These are phyloP conservation scores for Nansenia antarctica DNA, from an alignment of 2,113 vertebrate species.

Conservation along the genomic window DNA sequence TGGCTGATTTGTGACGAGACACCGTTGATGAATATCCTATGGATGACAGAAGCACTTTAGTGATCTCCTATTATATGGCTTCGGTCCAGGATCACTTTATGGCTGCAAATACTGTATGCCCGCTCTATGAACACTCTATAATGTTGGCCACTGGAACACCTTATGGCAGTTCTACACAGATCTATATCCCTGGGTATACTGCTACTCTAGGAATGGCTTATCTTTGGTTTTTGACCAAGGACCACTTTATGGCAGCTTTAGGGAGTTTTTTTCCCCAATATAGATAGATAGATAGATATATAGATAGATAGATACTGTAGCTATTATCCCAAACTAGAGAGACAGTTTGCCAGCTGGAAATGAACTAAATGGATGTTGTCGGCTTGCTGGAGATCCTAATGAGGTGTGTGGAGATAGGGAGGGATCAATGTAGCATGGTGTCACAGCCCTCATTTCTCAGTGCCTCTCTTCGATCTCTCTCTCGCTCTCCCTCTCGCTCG, in stretches of 20 bases:
- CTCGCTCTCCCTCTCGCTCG: neutral
- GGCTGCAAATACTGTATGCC: neutral
- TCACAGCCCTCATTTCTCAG: neutral
- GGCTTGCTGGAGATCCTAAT: neutral
- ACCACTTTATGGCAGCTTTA: slow-evolving; percentile 33
- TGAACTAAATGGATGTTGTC: neutral
- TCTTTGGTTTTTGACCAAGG: neutral
- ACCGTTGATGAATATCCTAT: no score
- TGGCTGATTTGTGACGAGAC: neutral
- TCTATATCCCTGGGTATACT: no score
- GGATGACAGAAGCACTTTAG: neutral
- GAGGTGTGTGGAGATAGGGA: slow-evolving; percentile 6
- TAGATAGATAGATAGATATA: no score
- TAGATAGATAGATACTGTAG: no score
- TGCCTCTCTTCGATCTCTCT: neutral
- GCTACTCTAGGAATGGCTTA: no score
- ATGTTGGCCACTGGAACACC: no score
- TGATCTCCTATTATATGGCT: no score
- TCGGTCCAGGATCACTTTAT: no score
- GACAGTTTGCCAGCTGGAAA: neutral
- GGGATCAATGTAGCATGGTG: neutral
- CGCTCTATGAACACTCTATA: no score
- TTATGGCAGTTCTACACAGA: no score
- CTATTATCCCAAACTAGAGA: no score
- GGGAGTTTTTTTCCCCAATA: no score